These are phyloP conservation scores for Epistrophella euchroma DNA, from an alignment of 2,888 invertebrate genomes.

Conservation along the genomic window DNA sequence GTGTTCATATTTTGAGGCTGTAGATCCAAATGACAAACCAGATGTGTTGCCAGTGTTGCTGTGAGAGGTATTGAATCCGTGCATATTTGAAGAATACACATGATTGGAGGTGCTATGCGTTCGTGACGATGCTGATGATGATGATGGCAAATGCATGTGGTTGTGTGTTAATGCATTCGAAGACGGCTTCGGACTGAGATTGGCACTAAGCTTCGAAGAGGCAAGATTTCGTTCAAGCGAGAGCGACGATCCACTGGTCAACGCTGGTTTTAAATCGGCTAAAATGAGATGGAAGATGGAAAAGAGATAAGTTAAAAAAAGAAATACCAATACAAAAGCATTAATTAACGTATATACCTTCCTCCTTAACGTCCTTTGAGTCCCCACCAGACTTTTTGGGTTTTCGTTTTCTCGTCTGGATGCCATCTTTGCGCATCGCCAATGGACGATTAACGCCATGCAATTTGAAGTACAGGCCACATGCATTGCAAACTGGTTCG, in stretches of 20 bases:
- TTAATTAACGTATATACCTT: slow-evolving; percentile 77
- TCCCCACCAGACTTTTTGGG: slow-evolving; percentile 90
- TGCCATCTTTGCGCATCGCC: slow-evolving; percentile 98
- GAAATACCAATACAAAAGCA: background rate
- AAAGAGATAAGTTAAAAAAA: slow-evolving; percentile 20
- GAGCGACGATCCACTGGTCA: slow-evolving; percentile 77
- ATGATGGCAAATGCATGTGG: slow-evolving; percentile 77
- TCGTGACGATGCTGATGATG: slow-evolving; percentile 73
- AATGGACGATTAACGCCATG: slow-evolving; percentile 96
- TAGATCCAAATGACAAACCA: slow-evolving; percentile 78
- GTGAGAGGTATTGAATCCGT: slow-evolving; percentile 65
- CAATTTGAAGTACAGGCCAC: slow-evolving; percentile 97
- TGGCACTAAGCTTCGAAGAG: slow-evolving; percentile 74
- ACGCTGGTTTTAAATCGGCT: slow-evolving; percentile 82
- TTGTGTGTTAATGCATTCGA: slow-evolving; percentile 70
- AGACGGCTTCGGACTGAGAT: slow-evolving; percentile 76
- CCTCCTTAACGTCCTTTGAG: slow-evolving; percentile 80
- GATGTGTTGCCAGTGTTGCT: slow-evolving; percentile 76
- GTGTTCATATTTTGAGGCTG: slow-evolving; percentile 80
- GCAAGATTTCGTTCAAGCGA: slow-evolving; percentile 79
- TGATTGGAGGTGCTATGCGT: slow-evolving; percentile 78
- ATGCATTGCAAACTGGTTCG: slow-evolving; percentile 99
- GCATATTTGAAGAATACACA: slow-evolving; percentile 79
- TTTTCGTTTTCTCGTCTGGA: slow-evolving; percentile 97
- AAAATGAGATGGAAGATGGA: slow-evolving; percentile 26